A percentile compares a stretch with the other conserved stretches of the same genome.
Conservation (phyloP, 1,140 invertebrate genomes). For the Bombus confusus region DNA sequence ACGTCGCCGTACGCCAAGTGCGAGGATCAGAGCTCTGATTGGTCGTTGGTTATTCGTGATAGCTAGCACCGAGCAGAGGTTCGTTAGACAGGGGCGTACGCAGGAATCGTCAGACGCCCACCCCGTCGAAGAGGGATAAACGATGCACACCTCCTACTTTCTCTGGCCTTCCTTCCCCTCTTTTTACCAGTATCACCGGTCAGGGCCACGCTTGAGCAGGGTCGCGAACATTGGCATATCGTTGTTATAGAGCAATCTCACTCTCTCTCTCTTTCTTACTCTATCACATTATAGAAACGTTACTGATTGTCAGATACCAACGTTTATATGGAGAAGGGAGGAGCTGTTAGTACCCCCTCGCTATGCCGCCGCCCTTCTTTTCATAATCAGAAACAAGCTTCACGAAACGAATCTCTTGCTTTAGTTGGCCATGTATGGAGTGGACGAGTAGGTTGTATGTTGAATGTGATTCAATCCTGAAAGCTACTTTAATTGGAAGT, state of each 20-base stretch:
- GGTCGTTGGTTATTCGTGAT: constrained; percentile 34
- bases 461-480: no score
- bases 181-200: constrained; percentile 41
- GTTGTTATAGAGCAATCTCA: constrained; percentile 18
- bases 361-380: constrained; percentile 34
- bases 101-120: constrained; percentile 71
- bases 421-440: background rate
- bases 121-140: constrained; percentile 67
- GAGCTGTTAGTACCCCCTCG: constrained; percentile 35
- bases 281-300: background rate
- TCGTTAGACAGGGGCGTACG: constrained; percentile 73
- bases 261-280: background rate
- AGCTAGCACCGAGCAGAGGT: constrained; percentile 21
- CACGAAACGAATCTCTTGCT: background rate
- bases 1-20: constrained; percentile 53
- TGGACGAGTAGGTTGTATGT: background rate
- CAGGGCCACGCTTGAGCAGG: constrained; percentile 36
- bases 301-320: background rate
- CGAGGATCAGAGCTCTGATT: constrained; percentile 46
- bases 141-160: constrained; percentile 71
- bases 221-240: background rate
- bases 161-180: constrained; percentile 64
- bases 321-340: constrained; percentile 9
- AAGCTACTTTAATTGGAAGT: background rate
- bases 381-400: background rate